These are phyloP conservation scores for Sphenodon punctatus DNA, from an alignment of 2,797 vertebrate species.

Conservation along the genomic window DNA sequence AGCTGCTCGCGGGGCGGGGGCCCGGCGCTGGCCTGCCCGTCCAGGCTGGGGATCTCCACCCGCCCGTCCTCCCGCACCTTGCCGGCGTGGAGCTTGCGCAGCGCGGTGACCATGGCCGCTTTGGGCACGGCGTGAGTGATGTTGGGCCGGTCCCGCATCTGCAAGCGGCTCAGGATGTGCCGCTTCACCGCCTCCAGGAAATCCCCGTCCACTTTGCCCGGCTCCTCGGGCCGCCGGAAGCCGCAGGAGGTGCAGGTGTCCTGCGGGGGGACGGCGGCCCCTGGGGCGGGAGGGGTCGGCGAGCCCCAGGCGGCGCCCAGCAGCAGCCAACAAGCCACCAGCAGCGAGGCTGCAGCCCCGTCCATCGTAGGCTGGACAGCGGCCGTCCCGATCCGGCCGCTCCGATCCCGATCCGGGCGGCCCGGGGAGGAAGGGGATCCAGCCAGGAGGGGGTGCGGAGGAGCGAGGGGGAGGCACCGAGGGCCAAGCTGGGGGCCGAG, in stretches of 20 bases:
- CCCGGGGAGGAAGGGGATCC: background rate
- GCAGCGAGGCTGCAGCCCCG: constrained; percentile 73
- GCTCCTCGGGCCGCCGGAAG: constrained; percentile 84
- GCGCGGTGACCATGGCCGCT: constrained; percentile 95
- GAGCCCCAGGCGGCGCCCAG: constrained; percentile 74
- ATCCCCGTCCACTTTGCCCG: constrained; percentile 86
- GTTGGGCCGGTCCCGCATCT: constrained; percentile 94
- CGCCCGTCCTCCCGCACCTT: constrained; percentile 93
- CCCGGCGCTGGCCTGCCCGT: constrained; percentile 87
- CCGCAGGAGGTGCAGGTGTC: constrained; percentile 92
- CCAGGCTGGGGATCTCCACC: constrained; percentile 93
- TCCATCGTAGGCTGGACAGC: constrained; percentile 74
- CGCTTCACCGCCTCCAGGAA: constrained; percentile 96
- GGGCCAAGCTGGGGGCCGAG: background rate
- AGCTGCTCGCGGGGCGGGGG: constrained; percentile 88
- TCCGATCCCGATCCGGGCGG: constrained; percentile 18
- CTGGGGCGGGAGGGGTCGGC: constrained; percentile 74
- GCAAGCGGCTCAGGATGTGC: constrained; percentile 92
- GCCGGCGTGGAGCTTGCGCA: constrained; percentile 94
- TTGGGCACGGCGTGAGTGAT: constrained; percentile 96
- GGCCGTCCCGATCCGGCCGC: constrained; percentile 44
- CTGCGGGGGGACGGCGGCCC: constrained; percentile 74
- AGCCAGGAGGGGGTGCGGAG: background rate
- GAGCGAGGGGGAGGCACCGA: constrained; percentile 9
- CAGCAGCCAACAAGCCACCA: constrained; percentile 66